Base-by-base conservation (phyloP, 2,888 invertebrate species). In the Pyrgus malvae region DNA sequence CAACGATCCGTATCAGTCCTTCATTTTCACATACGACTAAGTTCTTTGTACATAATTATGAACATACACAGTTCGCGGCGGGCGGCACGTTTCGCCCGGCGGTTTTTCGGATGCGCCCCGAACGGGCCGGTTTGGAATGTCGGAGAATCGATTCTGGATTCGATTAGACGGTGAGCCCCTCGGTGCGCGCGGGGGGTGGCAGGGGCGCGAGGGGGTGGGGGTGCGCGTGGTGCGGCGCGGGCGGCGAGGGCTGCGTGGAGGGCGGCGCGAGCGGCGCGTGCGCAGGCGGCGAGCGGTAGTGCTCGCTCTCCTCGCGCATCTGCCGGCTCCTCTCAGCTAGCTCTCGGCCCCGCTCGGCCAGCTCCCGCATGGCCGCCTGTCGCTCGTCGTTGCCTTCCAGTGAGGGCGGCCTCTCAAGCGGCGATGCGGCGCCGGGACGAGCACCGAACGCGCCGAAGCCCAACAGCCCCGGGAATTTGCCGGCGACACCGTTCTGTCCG, bases 401-500 rank as follows among this genome's bases (percentile, higher is more conserved):
- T 12, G 89, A 87, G 11, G 89, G 87, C 16, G 88, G 89, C 61
- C 90, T 68, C 64, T 90, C 89, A 31, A 90, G 72, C 0, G 90
- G 90, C 29, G 92, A 92, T 5, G 91, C 85, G 31, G 92, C 92
- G 6, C 91, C 91, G 12, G 92, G 87, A 45, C 92, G 88, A 0
- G 70, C 83, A 14, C 91, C 91, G 68, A 94, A 94, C 49, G 94
- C 94, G 5, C 95, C 93, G 78, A 95, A 95, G n/a, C 95, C 94
- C 58, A 96, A 91, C 12, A 95, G 86, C 16, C 95, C 94, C 38
- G 95, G 94, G 83, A 95, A 96, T 76, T 95, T 95, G 53, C 91
- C 92, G 61, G 88, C 92, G 53, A 93, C 90, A 21, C 93, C 91
- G 68, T 94, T 95, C 77, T 94, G 94, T 66, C 92, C 93, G 78